phyloP scores from a whole-genome alignment of 2,888 invertebrate genomes.

The Mesorhabditis sp. region DNA sequence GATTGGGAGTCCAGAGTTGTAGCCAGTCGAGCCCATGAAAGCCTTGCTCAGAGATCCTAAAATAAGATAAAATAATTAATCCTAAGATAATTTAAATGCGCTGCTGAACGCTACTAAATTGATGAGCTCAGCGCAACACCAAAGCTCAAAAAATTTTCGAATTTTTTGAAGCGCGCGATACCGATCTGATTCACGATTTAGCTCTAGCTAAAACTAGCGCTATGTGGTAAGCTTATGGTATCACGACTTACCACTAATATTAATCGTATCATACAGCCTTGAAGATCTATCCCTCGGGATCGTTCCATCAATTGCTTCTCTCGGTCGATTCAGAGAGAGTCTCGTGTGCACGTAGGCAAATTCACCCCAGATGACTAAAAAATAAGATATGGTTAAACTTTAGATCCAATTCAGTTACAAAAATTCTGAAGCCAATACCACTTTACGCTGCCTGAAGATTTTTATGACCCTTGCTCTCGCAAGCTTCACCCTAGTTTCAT shows the following conservation, averaged over 20 bases:
- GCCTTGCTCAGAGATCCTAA: not conserved
- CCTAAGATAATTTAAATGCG: not conserved
- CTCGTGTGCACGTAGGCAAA: constrained; percentile 29
- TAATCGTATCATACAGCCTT: constrained; percentile 35
- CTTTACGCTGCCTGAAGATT: too few species aligned
- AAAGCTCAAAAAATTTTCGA: too few species aligned
- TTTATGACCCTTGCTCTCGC: too few species aligned
- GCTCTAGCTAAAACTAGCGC: too few species aligned
- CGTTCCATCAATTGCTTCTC: not conserved
- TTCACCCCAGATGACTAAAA: constrained; percentile 34
- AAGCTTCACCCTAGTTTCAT: too few species aligned
- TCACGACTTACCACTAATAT: constrained; percentile 22
- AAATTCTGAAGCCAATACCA: too few species aligned
- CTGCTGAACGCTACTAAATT: too few species aligned
- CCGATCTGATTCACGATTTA: too few species aligned
- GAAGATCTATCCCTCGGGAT: not conserved
- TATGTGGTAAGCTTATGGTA: not conserved
- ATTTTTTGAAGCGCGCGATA: too few species aligned
- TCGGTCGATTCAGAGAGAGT: constrained; percentile 11
- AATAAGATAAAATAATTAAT: not conserved
- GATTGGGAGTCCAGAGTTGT: not conserved
- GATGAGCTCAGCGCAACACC: too few species aligned
- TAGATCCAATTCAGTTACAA: too few species aligned
- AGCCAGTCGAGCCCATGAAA: not conserved
- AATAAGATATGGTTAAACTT: not conserved